Base-by-base conservation (phyloP, 92 coral and sea anemone species). In the Epizoanthus illoricatus region DNA sequence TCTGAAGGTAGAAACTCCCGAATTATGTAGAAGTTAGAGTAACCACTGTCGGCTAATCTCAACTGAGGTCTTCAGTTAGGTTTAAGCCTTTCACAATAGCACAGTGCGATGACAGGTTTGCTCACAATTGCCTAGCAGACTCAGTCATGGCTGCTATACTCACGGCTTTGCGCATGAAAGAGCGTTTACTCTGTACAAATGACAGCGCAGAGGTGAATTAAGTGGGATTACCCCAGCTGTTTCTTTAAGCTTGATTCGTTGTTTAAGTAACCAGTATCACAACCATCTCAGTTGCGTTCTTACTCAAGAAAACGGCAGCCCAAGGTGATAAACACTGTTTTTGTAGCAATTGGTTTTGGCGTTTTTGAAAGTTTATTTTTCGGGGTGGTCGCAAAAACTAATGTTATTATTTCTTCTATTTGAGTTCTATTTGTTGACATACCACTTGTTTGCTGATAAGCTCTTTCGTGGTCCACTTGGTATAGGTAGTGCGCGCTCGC, bases 141-240 rank as follows among this genome's bases (percentile, higher is more conserved):
- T 52, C 56, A 10, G 11, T 45, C 10, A 16, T 9, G 56, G 56
- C 56, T 52, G 56, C 56, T 11, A 13, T 52, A 52, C 12, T 52
- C 13, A 52, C 56, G 56, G 56, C 12, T 52, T 2, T 1, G 56
- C 56, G 56, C 56, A 2, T 5, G 55, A 49, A 49, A 49, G 8
- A 52, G 56, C 28, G 61, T 17, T 39, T 42, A 62, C 5, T 21
- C 43, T 23, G 19, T 63, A 58, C 72, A 63, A 78, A 55, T 65
- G 18, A 74, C 80, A 74, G 65, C 15, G 5, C 39, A 16, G 36
- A 33, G 69, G 5, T n/a, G 19, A 59, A 75, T 59, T 59, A 75
- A 75, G 36, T 69, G 69, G 70, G 72, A 78, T 78, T 78, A 63
- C 8, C 15, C 8, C 58, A 19, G 40, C 71, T 55, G 21, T 78